Evolutionary conservation across 2,113 vertebrate species (phyloP), one percentile per base, ranked within the genome.

Genomic region (Petrocephalus microphthalmus): DNA sequence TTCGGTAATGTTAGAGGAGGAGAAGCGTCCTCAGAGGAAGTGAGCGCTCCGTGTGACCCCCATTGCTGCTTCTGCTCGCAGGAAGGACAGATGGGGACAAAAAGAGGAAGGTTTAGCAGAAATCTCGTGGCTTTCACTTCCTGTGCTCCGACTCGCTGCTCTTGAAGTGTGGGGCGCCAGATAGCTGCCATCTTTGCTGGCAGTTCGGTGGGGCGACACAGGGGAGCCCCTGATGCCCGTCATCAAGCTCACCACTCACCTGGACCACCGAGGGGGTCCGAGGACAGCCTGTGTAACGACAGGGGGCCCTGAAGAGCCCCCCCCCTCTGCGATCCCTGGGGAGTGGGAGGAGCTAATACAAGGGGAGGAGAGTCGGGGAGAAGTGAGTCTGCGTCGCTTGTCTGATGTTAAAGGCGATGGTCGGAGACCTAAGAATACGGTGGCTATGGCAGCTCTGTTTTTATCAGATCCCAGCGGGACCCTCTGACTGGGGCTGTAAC

Each of bases 61-160:
- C 42, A 42, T 42, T 42, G 5, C 52, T 10, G 52, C 64, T 10
- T 29, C 64, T 29, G 25, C 8, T 25, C 8, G 22, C 42, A 19
- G 3, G 64, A 22, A 3, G 64, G n/a, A 6, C n/a, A 6, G 60
- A 67, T 20, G 64, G 64, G 22, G 22, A 7, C 20, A 7, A 7
- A 88, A 82, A 45, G 33, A 42, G 87, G 51, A 78, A 87, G 57
- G 47, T 7, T 78, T 53, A 7, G 47, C 33, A 29, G 53, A 57
- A 64, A 67, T 47, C 42, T 22, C 52, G 37, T 8, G 7, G 89
- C 89, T 95, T 92, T 94, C 93, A 92, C 92, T 94, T 95, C 94
- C 91, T 64, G 0, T 37, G 8, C 5, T 42, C 13, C 91, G 52
- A 53, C 74, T 29, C 25, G 54, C 84, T 20, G 56, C 90, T 93